Percentiles rank a stretch among this genome's conserved stretches.
Evolutionary conservation across 2,888 invertebrate species (phyloP).

Genomic region (Lithophane socia): DNA sequence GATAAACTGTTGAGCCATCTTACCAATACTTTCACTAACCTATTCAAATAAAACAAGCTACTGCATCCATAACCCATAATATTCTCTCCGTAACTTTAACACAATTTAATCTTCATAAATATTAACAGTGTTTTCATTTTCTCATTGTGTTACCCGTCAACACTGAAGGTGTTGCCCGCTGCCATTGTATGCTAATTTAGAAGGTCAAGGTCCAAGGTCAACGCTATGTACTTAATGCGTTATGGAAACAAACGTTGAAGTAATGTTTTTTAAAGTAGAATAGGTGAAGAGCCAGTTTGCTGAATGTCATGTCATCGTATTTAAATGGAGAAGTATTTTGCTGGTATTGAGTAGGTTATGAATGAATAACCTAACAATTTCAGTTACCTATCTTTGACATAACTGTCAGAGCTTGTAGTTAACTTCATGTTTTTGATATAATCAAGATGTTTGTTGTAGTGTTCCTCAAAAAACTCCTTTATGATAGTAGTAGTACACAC

Average conservation of each 20-base stretch:
- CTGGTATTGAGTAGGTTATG: too few relatives aligned
- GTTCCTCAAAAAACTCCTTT: too few relatives aligned
- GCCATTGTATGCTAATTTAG: conserved; percentile 67
- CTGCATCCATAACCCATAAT: conserved; percentile 2
- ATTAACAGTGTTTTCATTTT: conserved; percentile 31
- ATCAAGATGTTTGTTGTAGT: too few relatives aligned
- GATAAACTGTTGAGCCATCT: too few relatives aligned
- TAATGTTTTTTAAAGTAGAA: conserved; percentile 49
- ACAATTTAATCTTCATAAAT: conserved; percentile 36
- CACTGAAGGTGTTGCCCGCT: conserved; percentile 58
- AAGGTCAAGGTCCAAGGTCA: conserved; percentile 59
- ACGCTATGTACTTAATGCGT: conserved; percentile 40
- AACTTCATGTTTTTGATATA: too few relatives aligned
- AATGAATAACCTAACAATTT: too few relatives aligned
- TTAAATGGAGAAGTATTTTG: neutral
- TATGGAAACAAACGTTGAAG: conserved; percentile 44
- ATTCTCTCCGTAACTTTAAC: neutral
- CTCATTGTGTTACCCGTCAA: conserved; percentile 43
- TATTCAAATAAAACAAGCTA: neutral
- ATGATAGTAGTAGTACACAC: too few relatives aligned
- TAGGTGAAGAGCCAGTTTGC: neutral
- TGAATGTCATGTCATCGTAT: conserved; percentile 10
- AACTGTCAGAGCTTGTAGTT: too few relatives aligned
- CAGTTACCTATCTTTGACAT: too few relatives aligned
- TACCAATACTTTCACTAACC: too few relatives aligned